Percentiles rank a stretch among this genome's conserved stretches.
Evolutionary conservation across 1,140 invertebrate genomes (phyloP).

Genomic region (Vanessa tameamea): DNA sequence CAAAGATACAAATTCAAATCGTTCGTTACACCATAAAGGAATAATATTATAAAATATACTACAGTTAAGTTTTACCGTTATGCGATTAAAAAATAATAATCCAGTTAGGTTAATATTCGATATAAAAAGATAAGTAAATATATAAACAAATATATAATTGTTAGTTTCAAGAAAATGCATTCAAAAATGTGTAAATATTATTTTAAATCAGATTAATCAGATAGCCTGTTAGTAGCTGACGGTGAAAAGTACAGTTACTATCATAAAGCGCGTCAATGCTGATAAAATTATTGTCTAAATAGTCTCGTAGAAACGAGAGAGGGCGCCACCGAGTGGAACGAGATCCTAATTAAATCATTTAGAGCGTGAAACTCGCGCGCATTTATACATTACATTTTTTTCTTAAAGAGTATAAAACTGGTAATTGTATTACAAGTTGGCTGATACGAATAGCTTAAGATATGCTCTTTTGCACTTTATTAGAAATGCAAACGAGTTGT

Average conservation of each 20-base stretch:
- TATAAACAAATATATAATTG: neutral
- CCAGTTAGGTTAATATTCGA: neutral
- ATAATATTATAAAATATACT: no score
- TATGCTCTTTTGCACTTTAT: neutral
- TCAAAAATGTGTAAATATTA: neutral
- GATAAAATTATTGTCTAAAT: slow-evolving; percentile 66
- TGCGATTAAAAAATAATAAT: no score
- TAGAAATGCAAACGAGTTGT: slow-evolving; percentile 9
- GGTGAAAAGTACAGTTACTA: slow-evolving; percentile 40
- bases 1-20: no score
- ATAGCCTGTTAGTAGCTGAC: slow-evolving; percentile 19
- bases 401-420: slow-evolving; percentile 39
- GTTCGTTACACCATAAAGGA: no score
- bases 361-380: slow-evolving; percentile 63
- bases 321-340: slow-evolving; percentile 64
- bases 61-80: no score
- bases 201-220: slow-evolving; percentile 1
- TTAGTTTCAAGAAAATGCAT: neutral
- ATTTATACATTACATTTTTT: slow-evolving; percentile 33
- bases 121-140: neutral
- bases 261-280: slow-evolving; percentile 49
- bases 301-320: slow-evolving; percentile 68
- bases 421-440: slow-evolving; percentile 36
- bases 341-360: slow-evolving; percentile 75
- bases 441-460: slow-evolving; percentile 20